phyloP scores from a whole-genome alignment of 1,140 invertebrate genomes.

The Leptestheria dahalacensis region DNA sequence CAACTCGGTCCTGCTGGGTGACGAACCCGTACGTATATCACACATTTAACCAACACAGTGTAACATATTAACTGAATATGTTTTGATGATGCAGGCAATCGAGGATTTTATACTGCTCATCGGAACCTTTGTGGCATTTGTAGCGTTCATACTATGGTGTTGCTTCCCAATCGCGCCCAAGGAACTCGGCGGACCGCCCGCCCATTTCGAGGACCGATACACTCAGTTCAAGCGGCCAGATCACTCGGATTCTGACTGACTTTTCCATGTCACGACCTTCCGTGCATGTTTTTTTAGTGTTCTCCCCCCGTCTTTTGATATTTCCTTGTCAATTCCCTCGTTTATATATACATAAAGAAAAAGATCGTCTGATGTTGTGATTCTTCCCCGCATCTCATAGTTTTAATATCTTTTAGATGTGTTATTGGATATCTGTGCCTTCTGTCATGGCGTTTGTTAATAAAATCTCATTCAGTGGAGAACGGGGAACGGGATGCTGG shows the following conservation, averaged over 20 bases:
- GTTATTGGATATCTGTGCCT: too few relatives aligned
- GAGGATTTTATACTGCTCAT: slow-evolving; percentile 44
- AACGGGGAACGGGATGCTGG: too few relatives aligned
- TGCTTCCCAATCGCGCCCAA: slow-evolving; percentile 45
- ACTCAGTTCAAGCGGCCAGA: slow-evolving; percentile 12
- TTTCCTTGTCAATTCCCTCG: too few relatives aligned
- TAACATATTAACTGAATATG: neutral
- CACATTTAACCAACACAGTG: neutral
- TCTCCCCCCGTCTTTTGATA: too few relatives aligned
- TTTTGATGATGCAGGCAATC: slow-evolving; percentile 32
- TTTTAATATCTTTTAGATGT: too few relatives aligned
- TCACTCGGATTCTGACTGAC: slow-evolving; percentile 7
- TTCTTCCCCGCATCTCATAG: too few relatives aligned
- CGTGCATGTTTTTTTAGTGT: too few relatives aligned
- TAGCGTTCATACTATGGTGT: slow-evolving; percentile 44
- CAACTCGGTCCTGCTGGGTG: slow-evolving; percentile 40
- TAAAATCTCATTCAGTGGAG: too few relatives aligned
- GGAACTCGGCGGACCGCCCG: slow-evolving; percentile 22
- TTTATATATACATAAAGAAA: too few relatives aligned
- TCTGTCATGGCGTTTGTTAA: too few relatives aligned
- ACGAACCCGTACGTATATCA: slow-evolving; percentile 37
- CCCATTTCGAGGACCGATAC: slow-evolving; percentile 10
- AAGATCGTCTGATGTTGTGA: too few relatives aligned
- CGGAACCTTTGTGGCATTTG: slow-evolving; percentile 43
- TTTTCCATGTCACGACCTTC: too few relatives aligned